A percentile compares a stretch with the other conserved stretches of the same genome.
These are phyloP conservation scores for Yponomeuta plumbellus DNA, from an alignment of 2,888 invertebrate genomes.

Conservation along the genomic window DNA sequence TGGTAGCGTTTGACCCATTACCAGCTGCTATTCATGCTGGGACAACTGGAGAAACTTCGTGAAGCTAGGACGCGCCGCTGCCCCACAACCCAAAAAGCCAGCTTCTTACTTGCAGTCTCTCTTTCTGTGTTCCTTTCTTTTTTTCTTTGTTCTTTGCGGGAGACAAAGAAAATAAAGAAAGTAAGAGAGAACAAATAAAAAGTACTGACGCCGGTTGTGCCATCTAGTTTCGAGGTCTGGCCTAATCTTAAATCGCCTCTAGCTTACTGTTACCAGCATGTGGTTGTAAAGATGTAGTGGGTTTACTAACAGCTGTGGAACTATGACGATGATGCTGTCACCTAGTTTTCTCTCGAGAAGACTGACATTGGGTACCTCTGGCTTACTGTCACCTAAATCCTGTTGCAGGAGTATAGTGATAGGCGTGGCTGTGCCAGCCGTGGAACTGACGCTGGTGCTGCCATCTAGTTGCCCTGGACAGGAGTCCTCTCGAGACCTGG, in stretches of 20 bases:
- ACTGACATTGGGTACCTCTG: too few species aligned
- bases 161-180: too few species aligned
- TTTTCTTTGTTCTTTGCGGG: too few species aligned
- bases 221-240: too few species aligned
- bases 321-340: constrained; percentile 91
- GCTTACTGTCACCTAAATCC: neutral
- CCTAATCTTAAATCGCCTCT: too few species aligned
- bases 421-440: constrained; percentile 88
- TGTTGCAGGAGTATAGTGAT: constrained; percentile 76
- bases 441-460: constrained; percentile 92
- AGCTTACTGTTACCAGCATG: too few species aligned
- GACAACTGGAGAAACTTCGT: constrained; percentile 89
- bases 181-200: too few species aligned
- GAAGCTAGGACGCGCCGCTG: too few species aligned
- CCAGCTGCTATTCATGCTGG: constrained; percentile 91
- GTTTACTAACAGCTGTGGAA: constrained; percentile 90
- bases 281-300: constrained; percentile 73
- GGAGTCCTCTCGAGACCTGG: constrained; percentile 90
- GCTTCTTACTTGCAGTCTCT: too few species aligned
- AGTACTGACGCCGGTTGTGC: too few species aligned
- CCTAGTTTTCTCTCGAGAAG: constrained; percentile 88
- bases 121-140: too few species aligned
- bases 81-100: too few species aligned
- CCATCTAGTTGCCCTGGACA: constrained; percentile 89
- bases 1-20: constrained; percentile 95